Base-by-base conservation (phyloP, 2,888 invertebrate species). In the Crematogaster levior region DNA sequence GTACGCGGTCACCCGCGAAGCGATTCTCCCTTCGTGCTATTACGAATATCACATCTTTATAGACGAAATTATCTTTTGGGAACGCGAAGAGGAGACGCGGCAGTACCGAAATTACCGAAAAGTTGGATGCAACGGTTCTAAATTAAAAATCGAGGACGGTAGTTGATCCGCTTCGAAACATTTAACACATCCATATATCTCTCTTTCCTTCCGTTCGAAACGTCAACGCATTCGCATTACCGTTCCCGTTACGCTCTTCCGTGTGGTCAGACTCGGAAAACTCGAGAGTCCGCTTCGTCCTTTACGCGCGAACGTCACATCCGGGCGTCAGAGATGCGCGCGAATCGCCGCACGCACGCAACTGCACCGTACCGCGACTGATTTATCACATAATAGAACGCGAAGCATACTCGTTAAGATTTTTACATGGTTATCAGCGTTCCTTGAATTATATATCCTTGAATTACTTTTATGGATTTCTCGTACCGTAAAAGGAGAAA, bases 1-100 rank as follows among this genome's bases (percentile, higher is more conserved):
- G 84, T 79, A 88, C 88, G 86, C 86, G 88, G 86, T 86, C 90
- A 88, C 86, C 86, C 90, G 89, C 83, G 88, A 82, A 88, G 75
- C 48, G 65, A 37, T 53, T 75, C 75, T 56, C 56, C 56, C 30
- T 18, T 18, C 40, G 18, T 9, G 43, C 27, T 18, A 24, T 75
- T 68, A 77, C 53, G 77, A 77, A 40, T 53, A 43, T 65, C 51
- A 37, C 40, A 37, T 27, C 24, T 40, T 18, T 21, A 18, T 6
- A 2, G 21, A 3, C 40, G 18, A 53, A 77, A 43, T 43, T 40
- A 43, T 43, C 30, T 18, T 9, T 30, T 34, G 53, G 12, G 66
- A 77, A 43, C 9, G 24, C n/a, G 9, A 46, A 34, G 12, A 24
- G n/a, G 46, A n/a, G 2, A 40, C 34, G 15, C 15, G 4, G 15